Evolutionary conservation across 2,113 vertebrate species (phyloP), one percentile per base, ranked within the genome.

Genomic region (Leiothrix lutea): DNA sequence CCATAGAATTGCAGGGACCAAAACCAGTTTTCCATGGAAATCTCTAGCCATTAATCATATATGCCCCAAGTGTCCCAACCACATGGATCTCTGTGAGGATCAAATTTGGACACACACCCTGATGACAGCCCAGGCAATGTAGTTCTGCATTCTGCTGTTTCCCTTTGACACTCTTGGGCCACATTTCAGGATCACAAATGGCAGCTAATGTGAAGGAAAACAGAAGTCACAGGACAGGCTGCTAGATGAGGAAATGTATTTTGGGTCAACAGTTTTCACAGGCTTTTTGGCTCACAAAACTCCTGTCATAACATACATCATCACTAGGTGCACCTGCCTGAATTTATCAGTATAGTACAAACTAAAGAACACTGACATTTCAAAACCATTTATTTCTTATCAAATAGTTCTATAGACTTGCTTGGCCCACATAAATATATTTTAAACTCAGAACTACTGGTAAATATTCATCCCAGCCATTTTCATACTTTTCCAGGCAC

Each of bases 131-230:
- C 24, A 25, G 26, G 50, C 31, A 80, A 51, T 5, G 28, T 1
- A 2, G 24, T 40, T 69, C 45, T 57, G 64, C 24, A 22, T 31
- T 88, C 64, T 70, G 53, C 31, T 64, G 11, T 13, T 72, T 82
- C 31, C 29, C 31, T 75, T 33, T 3, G 8, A 58, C 42, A 66
- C 20, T 2, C 2, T 0, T 0, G 1, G 81, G 25, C 31, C 40
- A 36, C 11, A 21, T 56, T 64, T 60, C 25, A 71, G n/a, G 19
- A 88, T 33, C 38, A 64, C 36, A 75, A 79, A 36, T 20, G 14
- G 47, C 31, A 81, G 42, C 15, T 75, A 44, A 28, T 1, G 1
- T 7, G 12, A 86, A 61, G 19, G 28, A 85, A 90, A 17, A 53
- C 25, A 48, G 12, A 75, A 71, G 18, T 50, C 17, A 67, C 11